phyloP scores from a whole-genome alignment of 2,113 vertebrate genomes.

The Mobula hypostoma region DNA sequence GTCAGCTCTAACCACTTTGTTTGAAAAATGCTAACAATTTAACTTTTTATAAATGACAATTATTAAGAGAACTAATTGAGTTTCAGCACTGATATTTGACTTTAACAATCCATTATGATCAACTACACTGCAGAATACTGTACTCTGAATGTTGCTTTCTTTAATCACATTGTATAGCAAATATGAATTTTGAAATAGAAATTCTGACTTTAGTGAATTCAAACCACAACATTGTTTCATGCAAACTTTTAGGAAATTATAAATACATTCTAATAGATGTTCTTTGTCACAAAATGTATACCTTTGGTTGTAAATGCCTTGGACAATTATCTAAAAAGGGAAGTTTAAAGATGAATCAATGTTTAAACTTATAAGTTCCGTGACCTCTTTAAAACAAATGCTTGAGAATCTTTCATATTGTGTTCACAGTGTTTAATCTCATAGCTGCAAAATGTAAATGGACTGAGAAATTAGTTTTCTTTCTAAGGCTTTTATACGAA shows the following conservation, averaged over 20 bases:
- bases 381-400: background rate
- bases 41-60: too few relatives aligned
- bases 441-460: background rate
- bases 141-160: slow-evolving; percentile 5
- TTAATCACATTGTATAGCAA: background rate
- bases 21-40: background rate
- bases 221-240: background rate
- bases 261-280: background rate
- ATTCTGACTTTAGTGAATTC: background rate
- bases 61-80: background rate
- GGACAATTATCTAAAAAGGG: background rate
- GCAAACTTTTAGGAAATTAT: slow-evolving; percentile 16
- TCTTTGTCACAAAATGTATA: background rate
- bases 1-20: background rate
- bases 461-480: background rate
- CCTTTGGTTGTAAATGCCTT: background rate
- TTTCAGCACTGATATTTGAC: background rate
- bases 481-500: background rate
- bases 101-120: background rate
- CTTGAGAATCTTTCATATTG: background rate
- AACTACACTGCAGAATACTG: slow-evolving; percentile 6
- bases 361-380: background rate
- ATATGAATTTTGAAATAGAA: slow-evolving; percentile 4
- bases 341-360: background rate
- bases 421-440: background rate